Conservation (phyloP, 2,888 invertebrate genomes). For the Pemphredon lugubris region DNA sequence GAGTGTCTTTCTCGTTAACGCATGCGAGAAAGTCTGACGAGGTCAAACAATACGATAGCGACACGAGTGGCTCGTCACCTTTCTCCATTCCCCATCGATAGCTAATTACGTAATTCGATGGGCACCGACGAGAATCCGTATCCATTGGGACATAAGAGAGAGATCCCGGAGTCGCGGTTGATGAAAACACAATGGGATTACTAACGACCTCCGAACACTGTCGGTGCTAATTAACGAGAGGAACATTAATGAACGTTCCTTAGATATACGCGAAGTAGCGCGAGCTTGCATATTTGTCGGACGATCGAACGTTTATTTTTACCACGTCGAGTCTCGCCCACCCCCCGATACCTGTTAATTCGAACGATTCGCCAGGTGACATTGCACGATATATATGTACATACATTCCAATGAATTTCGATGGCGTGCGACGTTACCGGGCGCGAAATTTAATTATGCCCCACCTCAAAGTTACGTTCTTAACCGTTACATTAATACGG, state of each 20-base stretch:
- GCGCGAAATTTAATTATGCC: too few species aligned
- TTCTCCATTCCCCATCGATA: conserved; percentile 20
- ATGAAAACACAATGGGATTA: conserved; percentile 58
- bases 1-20: conserved; percentile 25
- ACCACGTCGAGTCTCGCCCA: too few species aligned
- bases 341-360: too few species aligned
- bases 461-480: too few species aligned
- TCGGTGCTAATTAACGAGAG: conserved; percentile 57
- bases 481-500: too few species aligned
- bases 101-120: conserved; percentile 62
- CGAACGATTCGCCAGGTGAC: too few species aligned
- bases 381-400: too few species aligned
- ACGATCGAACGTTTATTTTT: too few species aligned
- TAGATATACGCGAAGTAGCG: too few species aligned
- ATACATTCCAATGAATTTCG: too few species aligned
- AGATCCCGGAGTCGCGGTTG: conserved; percentile 44
- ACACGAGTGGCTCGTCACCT: conserved; percentile 56
- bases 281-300: too few species aligned
- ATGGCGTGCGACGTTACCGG: too few species aligned
- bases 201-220: conserved; percentile 37
- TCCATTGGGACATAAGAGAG: conserved; percentile 50
- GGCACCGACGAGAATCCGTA: conserved; percentile 44
- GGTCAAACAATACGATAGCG: conserved; percentile 52
- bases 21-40: conserved; percentile 36
- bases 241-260: conserved; percentile 49